Base-by-base conservation (phyloP, 1,140 invertebrate species). In the Drosophila orosa region DNA sequence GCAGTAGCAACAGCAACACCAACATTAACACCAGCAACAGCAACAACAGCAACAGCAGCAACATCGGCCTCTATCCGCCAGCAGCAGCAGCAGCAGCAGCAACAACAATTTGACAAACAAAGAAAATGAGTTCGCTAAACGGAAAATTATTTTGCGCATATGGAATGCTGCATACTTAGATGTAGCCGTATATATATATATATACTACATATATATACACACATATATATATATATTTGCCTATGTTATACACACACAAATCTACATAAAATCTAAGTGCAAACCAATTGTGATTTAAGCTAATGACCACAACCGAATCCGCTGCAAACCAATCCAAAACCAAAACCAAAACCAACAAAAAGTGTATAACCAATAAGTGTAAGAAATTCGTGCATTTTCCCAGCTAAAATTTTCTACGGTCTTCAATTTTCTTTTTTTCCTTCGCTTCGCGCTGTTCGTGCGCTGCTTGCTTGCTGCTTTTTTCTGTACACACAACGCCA, bases 281-380 rank as follows among this genome's bases (percentile, higher is more conserved):
- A 78, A 68, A 79, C 57, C 74, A 79, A 86, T 87, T 87, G 83
- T 87, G 83, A 82, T 86, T 86, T 78, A 75, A 78, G 59, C 81
- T 80, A 80, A 73, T 76, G 77, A 68, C 54, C 63, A 74, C 54
- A 61, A 74, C 66, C 27, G 68, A 50, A 74, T 40, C 42, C 63
- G 59, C 55, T 50, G 56, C 17, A 27, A 33, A 66, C 54, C 24
- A 37, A 52, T 25, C 22, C 35, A 39, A 42, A 67, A 31, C 12
- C 47, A 13, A 22, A 33, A 50, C 29, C 17, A 5, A 19, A 50
- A 50, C 47, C 47, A 40, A n/a, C 37, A 27, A 73, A 56, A 60
- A 29, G 48, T 69, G 60, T 61, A 47, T 31, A 62, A 48, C 27
- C 25, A 27, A 48, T 42, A 65, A 65, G 63, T 81, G 40, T 68